phyloP scores from a whole-genome alignment of 1,140 invertebrate genomes.

The Sogatella furcifera region DNA sequence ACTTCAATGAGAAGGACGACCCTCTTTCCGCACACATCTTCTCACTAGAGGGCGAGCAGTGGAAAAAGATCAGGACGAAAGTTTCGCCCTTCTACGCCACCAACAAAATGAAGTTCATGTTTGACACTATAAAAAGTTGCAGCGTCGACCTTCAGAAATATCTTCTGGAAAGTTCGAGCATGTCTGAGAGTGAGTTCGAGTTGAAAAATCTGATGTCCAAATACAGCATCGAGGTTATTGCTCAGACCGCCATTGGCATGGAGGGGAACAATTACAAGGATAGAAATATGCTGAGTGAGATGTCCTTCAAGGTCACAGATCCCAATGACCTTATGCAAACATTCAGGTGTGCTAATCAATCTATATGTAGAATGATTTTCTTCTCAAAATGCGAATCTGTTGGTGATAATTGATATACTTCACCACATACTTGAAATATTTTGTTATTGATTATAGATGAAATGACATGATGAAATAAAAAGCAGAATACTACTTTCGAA shows the following conservation, averaged over 20 bases:
- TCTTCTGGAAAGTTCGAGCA: neutral
- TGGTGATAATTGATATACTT: no score
- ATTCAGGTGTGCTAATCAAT: no score
- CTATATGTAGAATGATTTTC: no score
- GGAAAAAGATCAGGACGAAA: constrained; percentile 44
- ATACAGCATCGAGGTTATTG: constrained; percentile 35
- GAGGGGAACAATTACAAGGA: constrained; percentile 32
- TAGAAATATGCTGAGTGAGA: constrained; percentile 25
- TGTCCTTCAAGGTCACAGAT: constrained; percentile 16
- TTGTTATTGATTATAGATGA: no score
- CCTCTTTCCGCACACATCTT: constrained; percentile 39
- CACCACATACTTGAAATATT: no score
- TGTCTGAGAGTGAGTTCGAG: neutral
- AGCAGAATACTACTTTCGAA: no score
- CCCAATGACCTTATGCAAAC: neutral
- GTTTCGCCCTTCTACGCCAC: constrained; percentile 48
- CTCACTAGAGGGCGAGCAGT: constrained; percentile 38
- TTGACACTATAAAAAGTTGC: constrained; percentile 36
- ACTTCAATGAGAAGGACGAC: constrained; percentile 35
- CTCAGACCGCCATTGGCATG: constrained; percentile 32
- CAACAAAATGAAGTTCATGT: constrained; percentile 47
- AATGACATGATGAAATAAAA: no score
- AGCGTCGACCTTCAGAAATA: constrained; percentile 8
- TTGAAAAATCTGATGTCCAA: neutral
- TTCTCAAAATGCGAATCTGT: no score